These are phyloP conservation scores for Ciona savignyi DNA, from an alignment of 23 tunicate species.

Conservation along the genomic window DNA sequence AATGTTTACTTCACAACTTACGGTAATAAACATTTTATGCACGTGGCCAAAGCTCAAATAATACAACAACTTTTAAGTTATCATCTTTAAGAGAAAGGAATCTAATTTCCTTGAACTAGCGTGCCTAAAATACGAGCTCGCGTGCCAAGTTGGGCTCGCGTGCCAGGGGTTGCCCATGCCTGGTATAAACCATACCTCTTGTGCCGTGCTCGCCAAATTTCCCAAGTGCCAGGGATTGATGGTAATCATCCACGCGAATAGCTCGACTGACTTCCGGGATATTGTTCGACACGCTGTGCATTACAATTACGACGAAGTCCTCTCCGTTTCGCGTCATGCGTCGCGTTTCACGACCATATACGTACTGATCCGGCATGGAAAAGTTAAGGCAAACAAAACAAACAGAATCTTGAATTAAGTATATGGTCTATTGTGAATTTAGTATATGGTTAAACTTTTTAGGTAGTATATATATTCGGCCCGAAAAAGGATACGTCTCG, in stretches of 20 bases:
- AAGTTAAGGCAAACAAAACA: background rate
- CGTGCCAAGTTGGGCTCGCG: too few species aligned
- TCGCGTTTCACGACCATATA: slow-evolving; percentile 84
- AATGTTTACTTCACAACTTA: too few species aligned
- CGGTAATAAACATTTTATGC: too few species aligned
- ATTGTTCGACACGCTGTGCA: slow-evolving; percentile 82
- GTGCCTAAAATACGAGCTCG: too few species aligned
- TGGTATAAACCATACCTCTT: slow-evolving; percentile 57
- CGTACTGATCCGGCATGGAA: slow-evolving; percentile 49
- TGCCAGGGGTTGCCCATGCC: too few species aligned
- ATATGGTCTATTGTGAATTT: background rate
- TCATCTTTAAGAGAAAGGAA: too few species aligned
- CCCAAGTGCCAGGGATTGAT: slow-evolving; percentile 74
- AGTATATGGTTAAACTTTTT: background rate
- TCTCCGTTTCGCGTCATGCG: slow-evolving; percentile 20
- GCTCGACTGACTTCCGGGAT: slow-evolving; percentile 54
- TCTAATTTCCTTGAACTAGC: too few species aligned
- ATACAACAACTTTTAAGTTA: too few species aligned
- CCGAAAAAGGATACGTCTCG: slow-evolving; percentile 78
- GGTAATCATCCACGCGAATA: slow-evolving; percentile 78
- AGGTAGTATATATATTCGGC: background rate
- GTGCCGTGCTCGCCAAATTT: slow-evolving; percentile 38
- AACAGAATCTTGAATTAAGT: background rate
- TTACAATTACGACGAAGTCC: slow-evolving; percentile 61
- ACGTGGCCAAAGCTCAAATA: too few species aligned